A percentile compares a stretch with the other conserved stretches of the same genome.
Conservation (phyloP, 2,113 vertebrate genomes). For the Neopipo cinnamomea region DNA sequence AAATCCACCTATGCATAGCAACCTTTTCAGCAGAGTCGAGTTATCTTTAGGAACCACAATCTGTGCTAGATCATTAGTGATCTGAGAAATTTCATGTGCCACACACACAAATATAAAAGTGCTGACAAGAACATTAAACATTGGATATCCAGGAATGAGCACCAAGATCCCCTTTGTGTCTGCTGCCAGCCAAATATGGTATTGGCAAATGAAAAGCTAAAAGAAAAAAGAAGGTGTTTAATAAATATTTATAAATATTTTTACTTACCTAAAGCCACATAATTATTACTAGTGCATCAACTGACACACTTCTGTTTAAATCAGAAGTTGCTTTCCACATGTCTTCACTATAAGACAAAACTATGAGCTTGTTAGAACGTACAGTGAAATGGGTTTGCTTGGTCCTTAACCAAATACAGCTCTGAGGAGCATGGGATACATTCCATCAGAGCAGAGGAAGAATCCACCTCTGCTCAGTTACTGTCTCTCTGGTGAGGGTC, state of each 20-base stretch:
- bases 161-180: slow-evolving; percentile 96
- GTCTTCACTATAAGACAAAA: not conserved
- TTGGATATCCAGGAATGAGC: slow-evolving; percentile 91
- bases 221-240: not conserved
- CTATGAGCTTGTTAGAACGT: not conserved
- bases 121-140: slow-evolving; percentile 92
- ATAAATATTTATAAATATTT: not conserved
- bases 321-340: not conserved
- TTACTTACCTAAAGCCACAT: not conserved
- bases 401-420: rapidly evolving
- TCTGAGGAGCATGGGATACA: not conserved
- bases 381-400: not conserved
- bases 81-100: slow-evolving; percentile 94
- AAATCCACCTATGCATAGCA: slow-evolving; percentile 77
- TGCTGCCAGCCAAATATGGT: slow-evolving; percentile 97
- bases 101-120: slow-evolving; percentile 98
- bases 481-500: not conserved
- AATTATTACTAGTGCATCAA: not conserved
- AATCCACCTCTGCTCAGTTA: not conserved
- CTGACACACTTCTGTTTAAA: not conserved
- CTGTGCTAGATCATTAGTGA: slow-evolving; percentile 95
- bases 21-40: slow-evolving; percentile 83
- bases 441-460: not conserved
- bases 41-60: slow-evolving; percentile 93
- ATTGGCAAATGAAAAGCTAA: slow-evolving; percentile 98